Evolutionary conservation across 1,140 invertebrate genomes (phyloP).

Genomic region (Hetaerina americana): DNA sequence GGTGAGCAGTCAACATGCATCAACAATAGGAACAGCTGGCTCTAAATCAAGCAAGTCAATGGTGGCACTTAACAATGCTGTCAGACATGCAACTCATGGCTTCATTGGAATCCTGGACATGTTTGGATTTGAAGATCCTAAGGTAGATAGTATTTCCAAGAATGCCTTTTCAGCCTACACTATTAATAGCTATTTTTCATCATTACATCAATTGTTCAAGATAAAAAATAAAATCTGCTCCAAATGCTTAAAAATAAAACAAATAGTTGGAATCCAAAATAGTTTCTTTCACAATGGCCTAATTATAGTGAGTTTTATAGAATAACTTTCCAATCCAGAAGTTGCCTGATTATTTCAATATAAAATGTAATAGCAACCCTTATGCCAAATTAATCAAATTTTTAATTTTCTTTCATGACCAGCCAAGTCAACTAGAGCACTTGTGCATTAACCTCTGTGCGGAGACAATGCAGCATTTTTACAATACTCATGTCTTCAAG

Average conservation of each 20-base stretch:
- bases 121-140: conserved; percentile 90
- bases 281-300: too few species aligned
- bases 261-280: too few species aligned
- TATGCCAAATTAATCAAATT: conserved; percentile 2
- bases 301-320: too few species aligned
- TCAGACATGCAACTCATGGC: conserved; percentile 84
- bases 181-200: background rate
- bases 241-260: background rate
- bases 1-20: conserved; percentile 71
- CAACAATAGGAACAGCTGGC: conserved; percentile 69
- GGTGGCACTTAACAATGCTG: conserved; percentile 81
- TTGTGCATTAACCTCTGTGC: conserved; percentile 90
- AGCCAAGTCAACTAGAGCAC: conserved; percentile 80
- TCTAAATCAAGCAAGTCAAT: conserved; percentile 67
- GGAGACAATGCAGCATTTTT: conserved; percentile 95
- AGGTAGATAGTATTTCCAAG: conserved; percentile 31
- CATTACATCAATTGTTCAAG: background rate
- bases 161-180: background rate
- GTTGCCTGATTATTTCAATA: too few species aligned
- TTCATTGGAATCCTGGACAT: conserved; percentile 91
- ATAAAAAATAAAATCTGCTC: background rate
- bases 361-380: background rate
- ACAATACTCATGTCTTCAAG: conserved; percentile 93
- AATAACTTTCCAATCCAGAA: too few species aligned
- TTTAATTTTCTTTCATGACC: conserved; percentile 17